Evolutionary conservation across 2,113 vertebrate species (phyloP).

Genomic region (Oryzias woworae): DNA sequence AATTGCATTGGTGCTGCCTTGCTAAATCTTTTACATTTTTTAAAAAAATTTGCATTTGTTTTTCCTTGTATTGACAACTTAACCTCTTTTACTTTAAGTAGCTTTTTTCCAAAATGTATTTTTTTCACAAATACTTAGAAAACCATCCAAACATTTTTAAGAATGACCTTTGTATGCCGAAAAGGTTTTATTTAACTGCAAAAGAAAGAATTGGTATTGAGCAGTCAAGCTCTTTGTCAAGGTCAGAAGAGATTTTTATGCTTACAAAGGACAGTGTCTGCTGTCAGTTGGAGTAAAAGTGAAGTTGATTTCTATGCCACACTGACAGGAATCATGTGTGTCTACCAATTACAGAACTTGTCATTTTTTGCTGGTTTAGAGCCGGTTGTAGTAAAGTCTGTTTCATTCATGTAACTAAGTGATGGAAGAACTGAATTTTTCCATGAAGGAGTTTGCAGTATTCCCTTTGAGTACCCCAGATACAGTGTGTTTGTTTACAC

Average conservation of each 20-base stretch:
- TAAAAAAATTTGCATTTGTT: too few species aligned
- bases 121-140: too few species aligned
- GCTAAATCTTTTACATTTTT: too few species aligned
- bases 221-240: conserved; percentile 41
- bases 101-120: too few species aligned
- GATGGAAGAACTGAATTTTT: neutral
- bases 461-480: too few species aligned
- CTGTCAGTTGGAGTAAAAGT: conserved; percentile 43
- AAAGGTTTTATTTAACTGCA: too few species aligned
- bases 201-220: conserved; percentile 14
- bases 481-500: too few species aligned
- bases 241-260: conserved; percentile 43
- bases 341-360: conserved; percentile 7
- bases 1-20: too few species aligned
- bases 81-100: too few species aligned
- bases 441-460: neutral
- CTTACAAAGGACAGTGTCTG: conserved; percentile 33
- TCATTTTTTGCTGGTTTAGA: conserved; percentile 1
- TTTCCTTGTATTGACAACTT: too few species aligned
- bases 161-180: too few species aligned
- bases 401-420: conserved; percentile 7
- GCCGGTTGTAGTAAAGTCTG: conserved; percentile 3
- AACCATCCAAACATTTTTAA: too few species aligned
- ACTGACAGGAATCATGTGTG: conserved; percentile 26
- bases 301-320: conserved; percentile 14